phyloP scores from a whole-genome alignment of 2,888 invertebrate genomes.

The Endotricha flammealis region DNA sequence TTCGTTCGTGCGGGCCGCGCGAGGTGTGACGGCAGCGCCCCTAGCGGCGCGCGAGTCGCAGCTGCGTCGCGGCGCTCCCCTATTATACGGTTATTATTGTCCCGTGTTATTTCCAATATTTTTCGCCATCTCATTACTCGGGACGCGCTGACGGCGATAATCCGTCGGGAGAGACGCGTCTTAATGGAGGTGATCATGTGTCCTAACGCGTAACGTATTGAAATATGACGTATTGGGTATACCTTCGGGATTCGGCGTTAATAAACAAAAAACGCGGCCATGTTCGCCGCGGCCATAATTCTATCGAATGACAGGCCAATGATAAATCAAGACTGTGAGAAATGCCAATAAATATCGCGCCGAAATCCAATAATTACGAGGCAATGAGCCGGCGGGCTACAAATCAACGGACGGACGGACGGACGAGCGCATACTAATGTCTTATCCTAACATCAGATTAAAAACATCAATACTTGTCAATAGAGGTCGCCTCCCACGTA shows the following conservation, averaged over 20 bases:
- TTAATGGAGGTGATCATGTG: constrained; percentile 74
- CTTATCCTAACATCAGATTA: constrained; percentile 78
- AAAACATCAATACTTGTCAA: constrained; percentile 78
- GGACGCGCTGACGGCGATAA: constrained; percentile 56
- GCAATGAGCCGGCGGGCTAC: constrained; percentile 70
- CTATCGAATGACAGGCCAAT: constrained; percentile 56
- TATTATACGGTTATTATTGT: constrained; percentile 62
- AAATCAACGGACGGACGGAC: constrained; percentile 65
- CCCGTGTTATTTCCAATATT: constrained; percentile 69
- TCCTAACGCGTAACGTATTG: constrained; percentile 69
- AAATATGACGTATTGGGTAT: constrained; percentile 70
- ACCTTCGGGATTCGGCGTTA: constrained; percentile 58
- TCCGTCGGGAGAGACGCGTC: constrained; percentile 69
- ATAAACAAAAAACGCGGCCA: constrained; percentile 56
- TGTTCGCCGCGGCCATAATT: constrained; percentile 46
- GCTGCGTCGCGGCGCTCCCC: constrained; percentile 40
- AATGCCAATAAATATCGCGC: constrained; percentile 72
- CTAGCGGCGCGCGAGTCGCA: constrained; percentile 45
- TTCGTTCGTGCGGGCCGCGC: constrained; percentile 1
- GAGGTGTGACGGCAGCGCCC: constrained; percentile 41
- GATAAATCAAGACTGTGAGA: constrained; percentile 70
- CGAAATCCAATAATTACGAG: constrained; percentile 75
- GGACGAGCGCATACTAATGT: constrained; percentile 71
- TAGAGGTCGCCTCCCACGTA: constrained; percentile 76
- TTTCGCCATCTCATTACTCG: constrained; percentile 72